Evolutionary conservation across 2,888 invertebrate genomes (phyloP).

Genomic region (Perizoma affinitatum): DNA sequence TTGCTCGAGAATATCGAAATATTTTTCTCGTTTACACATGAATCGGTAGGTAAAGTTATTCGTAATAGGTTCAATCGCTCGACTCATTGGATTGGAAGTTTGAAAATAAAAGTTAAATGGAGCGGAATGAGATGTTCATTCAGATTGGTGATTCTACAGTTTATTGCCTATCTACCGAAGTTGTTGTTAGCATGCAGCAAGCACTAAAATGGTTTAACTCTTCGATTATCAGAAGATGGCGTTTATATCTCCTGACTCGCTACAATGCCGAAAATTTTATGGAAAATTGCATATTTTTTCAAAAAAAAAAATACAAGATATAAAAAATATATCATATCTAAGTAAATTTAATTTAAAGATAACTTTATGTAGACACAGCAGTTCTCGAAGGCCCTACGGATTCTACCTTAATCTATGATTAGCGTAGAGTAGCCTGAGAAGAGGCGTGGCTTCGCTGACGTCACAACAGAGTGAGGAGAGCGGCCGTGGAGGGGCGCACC

Average conservation of each 20-base stretch:
- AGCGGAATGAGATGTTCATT: constrained; percentile 71
- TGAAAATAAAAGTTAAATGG: constrained; percentile 75
- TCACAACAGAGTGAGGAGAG: no score
- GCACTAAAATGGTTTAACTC: constrained; percentile 9
- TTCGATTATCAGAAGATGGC: neutral
- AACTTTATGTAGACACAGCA: no score
- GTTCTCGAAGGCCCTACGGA: no score
- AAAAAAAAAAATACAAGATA: no score
- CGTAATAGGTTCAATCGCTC: constrained; percentile 71
- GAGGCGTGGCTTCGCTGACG: no score
- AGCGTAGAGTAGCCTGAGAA: no score
- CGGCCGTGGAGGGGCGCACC: no score
- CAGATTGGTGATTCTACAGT: constrained; percentile 66
- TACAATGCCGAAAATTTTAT: no score
- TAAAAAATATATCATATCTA: no score
- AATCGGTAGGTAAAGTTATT: constrained; percentile 65
- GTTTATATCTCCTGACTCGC: neutral
- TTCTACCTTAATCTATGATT: no score
- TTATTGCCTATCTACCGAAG: constrained; percentile 49
- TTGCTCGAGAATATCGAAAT: constrained; percentile 44
- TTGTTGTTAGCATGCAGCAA: constrained; percentile 21
- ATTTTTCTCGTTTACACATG: constrained; percentile 62
- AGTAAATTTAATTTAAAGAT: no score
- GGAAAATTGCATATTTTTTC: no score
- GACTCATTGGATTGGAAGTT: constrained; percentile 72